phyloP scores from a whole-genome alignment of 1,140 invertebrate genomes.

The Pectinophora gossypiella region DNA sequence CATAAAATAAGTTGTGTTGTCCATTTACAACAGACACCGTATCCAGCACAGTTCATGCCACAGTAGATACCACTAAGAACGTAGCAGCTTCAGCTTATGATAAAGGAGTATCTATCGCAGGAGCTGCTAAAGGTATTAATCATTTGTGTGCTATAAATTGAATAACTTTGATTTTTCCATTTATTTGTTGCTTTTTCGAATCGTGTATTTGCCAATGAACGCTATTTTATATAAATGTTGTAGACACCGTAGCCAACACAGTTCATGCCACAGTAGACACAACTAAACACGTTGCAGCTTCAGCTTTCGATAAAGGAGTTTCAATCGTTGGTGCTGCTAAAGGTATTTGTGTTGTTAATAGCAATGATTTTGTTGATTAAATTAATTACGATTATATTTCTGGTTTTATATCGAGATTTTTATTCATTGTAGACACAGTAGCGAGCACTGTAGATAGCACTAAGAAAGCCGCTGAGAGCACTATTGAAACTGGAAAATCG shows the following conservation, averaged over 20 bases:
- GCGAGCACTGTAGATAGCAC: constrained; percentile 38
- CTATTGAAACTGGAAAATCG: constrained; percentile 31
- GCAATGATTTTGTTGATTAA: too few relatives aligned
- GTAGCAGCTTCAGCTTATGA: constrained; percentile 22
- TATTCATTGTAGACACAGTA: constrained; percentile 28
- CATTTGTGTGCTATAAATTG: too few relatives aligned
- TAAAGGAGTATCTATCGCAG: constrained; percentile 25
- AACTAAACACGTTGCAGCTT: constrained; percentile 16
- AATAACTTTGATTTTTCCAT: constrained; percentile 16
- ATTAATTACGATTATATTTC: neutral
- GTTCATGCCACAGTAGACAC: constrained; percentile 16
- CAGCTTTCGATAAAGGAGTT: constrained; percentile 15
- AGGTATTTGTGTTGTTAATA: too few relatives aligned
- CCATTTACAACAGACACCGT: constrained; percentile 24
- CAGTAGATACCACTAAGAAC: constrained; percentile 33
- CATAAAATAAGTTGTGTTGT: neutral
- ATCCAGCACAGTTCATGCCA: constrained; percentile 15
- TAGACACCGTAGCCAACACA: constrained; percentile 14
- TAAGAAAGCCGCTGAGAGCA: constrained; percentile 33
- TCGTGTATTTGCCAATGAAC: too few relatives aligned
- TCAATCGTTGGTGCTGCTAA: constrained; percentile 17
- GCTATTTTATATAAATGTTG: too few relatives aligned
- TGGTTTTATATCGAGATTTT: constrained; percentile 2
- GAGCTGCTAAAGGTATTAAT: constrained; percentile 35
- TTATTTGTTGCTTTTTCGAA: constrained; percentile 23